Evolutionary conservation across 1,140 invertebrate genomes (phyloP).

Genomic region (Solenopsis fugax): DNA sequence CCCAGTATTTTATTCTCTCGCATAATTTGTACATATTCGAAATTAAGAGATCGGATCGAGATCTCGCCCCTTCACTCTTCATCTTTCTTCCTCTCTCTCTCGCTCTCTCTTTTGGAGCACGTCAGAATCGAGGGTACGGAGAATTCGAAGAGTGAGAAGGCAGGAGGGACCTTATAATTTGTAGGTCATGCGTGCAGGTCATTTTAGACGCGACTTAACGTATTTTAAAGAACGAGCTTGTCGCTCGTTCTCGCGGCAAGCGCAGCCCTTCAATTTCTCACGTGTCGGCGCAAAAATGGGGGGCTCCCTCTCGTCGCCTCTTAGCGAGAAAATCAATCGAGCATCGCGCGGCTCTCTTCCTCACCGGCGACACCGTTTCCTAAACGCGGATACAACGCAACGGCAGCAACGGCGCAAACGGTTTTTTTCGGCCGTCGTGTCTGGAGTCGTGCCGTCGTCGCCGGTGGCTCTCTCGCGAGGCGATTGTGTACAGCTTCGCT

Average conservation of each 20-base stretch:
- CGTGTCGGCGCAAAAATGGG: slow-evolving; percentile 39
- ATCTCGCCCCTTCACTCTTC: slow-evolving; percentile 15
- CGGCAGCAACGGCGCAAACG: not conserved
- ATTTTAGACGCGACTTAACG: not conserved
- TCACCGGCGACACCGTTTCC: slow-evolving; percentile 32
- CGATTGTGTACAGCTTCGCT: slow-evolving; percentile 21
- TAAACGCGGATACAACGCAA: slow-evolving; percentile 23
- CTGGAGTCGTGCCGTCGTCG: not conserved
- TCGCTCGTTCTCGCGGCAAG: not conserved
- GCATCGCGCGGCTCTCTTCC: slow-evolving; percentile 38
- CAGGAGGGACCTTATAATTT: slow-evolving; percentile 2
- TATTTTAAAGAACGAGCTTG: too few relatives aligned
- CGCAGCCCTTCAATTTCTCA: slow-evolving; percentile 19
- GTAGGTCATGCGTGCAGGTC: not conserved
- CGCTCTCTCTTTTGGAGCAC: not conserved
- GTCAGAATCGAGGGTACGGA: not conserved
- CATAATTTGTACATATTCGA: slow-evolving; percentile 27
- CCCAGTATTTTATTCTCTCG: not conserved
- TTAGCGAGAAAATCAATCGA: slow-evolving; percentile 64
- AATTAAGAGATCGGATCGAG: not conserved
- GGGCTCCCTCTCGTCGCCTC: slow-evolving; percentile 29
- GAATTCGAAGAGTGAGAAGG: slow-evolving; percentile 6
- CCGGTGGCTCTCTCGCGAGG: slow-evolving; percentile 6
- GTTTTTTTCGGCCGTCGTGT: slow-evolving; percentile 30
- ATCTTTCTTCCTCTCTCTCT: not conserved